phyloP scores from a whole-genome alignment of 2,797 vertebrate genomes.

The Sibirionetta formosa region DNA sequence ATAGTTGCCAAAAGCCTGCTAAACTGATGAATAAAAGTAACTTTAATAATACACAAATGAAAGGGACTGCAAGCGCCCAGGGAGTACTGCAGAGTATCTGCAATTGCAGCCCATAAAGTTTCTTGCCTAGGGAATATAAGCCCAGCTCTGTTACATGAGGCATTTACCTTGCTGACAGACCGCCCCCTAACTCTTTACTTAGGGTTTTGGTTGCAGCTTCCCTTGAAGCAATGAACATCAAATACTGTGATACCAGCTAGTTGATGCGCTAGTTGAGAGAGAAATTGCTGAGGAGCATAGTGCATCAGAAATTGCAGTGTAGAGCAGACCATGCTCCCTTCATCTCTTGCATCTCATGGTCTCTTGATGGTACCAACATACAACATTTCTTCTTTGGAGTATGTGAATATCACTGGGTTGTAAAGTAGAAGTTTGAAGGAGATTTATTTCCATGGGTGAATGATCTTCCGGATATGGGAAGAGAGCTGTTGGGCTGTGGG shows the following conservation, averaged over 20 bases:
- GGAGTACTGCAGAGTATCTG: not conserved
- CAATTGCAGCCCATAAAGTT: not conserved
- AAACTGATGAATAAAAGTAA: slow-evolving; percentile 24
- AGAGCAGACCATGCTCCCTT: not conserved
- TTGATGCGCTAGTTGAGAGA: not conserved
- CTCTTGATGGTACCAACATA: not conserved
- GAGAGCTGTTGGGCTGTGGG: not conserved
- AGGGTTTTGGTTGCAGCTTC: not conserved
- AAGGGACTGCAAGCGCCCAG: not conserved
- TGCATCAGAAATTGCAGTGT: fast-evolving
- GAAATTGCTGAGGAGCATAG: not conserved
- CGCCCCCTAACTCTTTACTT: not conserved
- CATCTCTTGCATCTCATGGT: not conserved
- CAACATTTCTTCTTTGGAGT: not conserved
- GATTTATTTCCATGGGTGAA: not conserved
- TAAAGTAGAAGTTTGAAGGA: not conserved
- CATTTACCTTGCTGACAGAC: not conserved
- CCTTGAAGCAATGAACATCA: slow-evolving; percentile 12
- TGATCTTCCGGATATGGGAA: not conserved
- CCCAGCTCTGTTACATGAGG: not conserved
- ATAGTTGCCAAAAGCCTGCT: not conserved
- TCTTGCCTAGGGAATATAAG: not conserved
- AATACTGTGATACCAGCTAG: not conserved
- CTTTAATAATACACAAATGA: slow-evolving; percentile 7
- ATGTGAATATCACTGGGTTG: fast-evolving